Percentiles rank a stretch among this genome's conserved stretches.
These are phyloP conservation scores for Nyctalus aviator DNA, from an alignment of 2,797 vertebrate species.

Conservation along the genomic window DNA sequence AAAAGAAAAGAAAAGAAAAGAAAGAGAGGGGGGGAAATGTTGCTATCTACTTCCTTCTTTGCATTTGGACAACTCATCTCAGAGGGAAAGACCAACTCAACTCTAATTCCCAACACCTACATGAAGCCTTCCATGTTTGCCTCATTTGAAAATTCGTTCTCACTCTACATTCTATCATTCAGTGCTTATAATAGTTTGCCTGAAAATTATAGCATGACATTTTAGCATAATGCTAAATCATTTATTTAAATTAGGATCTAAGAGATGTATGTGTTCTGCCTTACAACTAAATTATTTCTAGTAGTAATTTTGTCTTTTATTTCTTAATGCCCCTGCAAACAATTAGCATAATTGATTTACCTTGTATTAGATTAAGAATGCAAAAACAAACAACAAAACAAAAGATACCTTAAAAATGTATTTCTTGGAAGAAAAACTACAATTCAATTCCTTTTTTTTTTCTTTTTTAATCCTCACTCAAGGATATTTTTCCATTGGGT, in stretches of 20 bases:
- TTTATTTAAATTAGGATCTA: slow-evolving; percentile 18
- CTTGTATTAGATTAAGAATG: background rate
- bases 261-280: background rate
- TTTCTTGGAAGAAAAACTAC: background rate
- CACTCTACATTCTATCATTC: background rate
- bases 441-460: background rate
- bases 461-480: too few species aligned
- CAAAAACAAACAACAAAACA: background rate
- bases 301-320: background rate
- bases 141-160: background rate
- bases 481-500: too few species aligned
- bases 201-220: background rate
- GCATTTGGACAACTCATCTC: background rate
- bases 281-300: slow-evolving; percentile 15
- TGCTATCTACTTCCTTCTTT: background rate
- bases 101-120: background rate
- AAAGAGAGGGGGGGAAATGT: background rate
- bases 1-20: too few species aligned
- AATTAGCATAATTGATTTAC: background rate
- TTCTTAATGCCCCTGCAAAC: slow-evolving; percentile 38
- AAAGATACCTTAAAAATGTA: background rate
- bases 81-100: background rate
- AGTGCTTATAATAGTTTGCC: background rate
- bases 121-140: background rate
- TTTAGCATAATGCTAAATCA: background rate